Percentiles rank a stretch among this genome's conserved stretches.
Conservation (phyloP, 2,797 vertebrate species). For the Acanthurus tractus region DNA sequence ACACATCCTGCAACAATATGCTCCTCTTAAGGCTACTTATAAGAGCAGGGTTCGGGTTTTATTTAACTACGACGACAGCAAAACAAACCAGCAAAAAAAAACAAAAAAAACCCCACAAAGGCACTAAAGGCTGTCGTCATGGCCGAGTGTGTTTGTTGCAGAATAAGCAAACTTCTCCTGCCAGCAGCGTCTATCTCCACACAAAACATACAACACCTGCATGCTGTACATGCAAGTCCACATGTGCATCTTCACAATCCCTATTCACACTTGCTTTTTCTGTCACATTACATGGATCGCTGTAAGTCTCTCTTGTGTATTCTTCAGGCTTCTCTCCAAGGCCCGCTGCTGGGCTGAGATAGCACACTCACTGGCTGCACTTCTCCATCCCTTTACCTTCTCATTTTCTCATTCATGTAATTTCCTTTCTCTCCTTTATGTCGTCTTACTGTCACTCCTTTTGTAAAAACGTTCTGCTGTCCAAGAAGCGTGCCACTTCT, state of each 20-base stretch:
- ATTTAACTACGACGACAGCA: too few species aligned
- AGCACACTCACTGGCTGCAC: constrained; percentile 10
- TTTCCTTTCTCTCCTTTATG: not conserved
- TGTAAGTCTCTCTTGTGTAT: constrained; percentile 12
- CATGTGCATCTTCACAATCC: not conserved
- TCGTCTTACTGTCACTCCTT: constrained; percentile 9
- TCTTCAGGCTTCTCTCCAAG: constrained; percentile 2
- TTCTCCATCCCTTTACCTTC: constrained; percentile 5
- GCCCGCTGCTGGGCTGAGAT: constrained; percentile 38
- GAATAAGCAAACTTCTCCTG: not conserved
- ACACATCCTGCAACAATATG: constrained; percentile 3
- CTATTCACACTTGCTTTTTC: constrained; percentile 7
- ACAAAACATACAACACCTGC: not conserved
- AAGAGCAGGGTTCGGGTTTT: not conserved
- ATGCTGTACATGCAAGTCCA: not conserved
- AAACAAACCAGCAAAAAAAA: too few species aligned
- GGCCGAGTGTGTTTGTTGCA: not conserved
- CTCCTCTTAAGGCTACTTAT: constrained; percentile 2
- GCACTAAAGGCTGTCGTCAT: too few species aligned
- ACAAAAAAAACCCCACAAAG: too few species aligned
- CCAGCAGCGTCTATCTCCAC: not conserved
- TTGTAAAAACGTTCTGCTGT: constrained; percentile 1
- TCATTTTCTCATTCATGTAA: not conserved
- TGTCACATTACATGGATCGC: constrained; percentile 9
- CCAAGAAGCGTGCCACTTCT: not conserved